Base-by-base conservation (phyloP, 1,140 invertebrate species). In the Sycophaga agraensis region DNA sequence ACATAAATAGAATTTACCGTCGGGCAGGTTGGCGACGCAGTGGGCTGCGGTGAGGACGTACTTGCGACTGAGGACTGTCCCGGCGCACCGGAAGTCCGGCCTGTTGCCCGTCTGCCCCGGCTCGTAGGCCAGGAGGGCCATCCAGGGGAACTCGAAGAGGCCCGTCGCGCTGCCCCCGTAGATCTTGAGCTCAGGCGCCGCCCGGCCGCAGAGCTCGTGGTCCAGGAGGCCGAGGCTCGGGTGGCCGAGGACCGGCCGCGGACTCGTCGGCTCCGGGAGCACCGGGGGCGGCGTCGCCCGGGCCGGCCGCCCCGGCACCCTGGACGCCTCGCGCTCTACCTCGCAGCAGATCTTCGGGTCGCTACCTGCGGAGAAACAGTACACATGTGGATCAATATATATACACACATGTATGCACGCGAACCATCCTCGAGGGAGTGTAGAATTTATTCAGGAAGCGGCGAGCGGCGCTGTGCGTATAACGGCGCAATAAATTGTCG, bases 21-120 rank as follows among this genome's bases (percentile, higher is more conserved):
- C 28, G 2, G 57, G 40, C 16, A 65, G 22, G 34, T 59, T 46
- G 0, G 75, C 77, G 6, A 88, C 78, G 64, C 87, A 89, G 67
- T 89, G 88, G 0, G 86, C 87, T 1, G 87, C 87, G 3, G 87
- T 89, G 22, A 89, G 66, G 17, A 89, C 81, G 67, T 88, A 87
- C 63, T 82, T 73, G 22, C 82, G 69, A 40, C 81, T 85, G 59
- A 89, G 87, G 0, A 89, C 73, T 0, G 86, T 82, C 3, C 85
- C 87, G 0, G 85, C 87, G 66, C 87, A 89, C 53, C 78, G 76
- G 56, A 84, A 82, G 1, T 63, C 59, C 16, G 28, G 45, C 3
- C 34, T 6, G 0, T 5, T 45, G 6, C 46, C 21, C 14, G 40
- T 42, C 0, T 34, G 7, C 1, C 9, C 19, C 0, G 12, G 14